These are phyloP conservation scores for Parapristionchus giblindavisi DNA, from an alignment of 2,888 invertebrate genomes.

Conservation along the genomic window DNA sequence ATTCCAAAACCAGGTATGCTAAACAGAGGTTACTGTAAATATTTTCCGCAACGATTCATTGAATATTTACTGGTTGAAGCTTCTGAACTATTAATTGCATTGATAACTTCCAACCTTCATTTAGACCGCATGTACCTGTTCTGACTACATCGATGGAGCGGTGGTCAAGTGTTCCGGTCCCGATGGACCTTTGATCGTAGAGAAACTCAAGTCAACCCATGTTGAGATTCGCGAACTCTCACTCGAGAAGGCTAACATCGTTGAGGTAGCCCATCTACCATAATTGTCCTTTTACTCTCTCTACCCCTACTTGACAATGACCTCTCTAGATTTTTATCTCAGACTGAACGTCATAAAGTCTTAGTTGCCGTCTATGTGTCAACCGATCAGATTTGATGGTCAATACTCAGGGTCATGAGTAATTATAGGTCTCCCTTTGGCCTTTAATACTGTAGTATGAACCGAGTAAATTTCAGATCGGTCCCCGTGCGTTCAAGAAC, in stretches of 20 bases:
- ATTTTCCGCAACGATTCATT: not conserved
- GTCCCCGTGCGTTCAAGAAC: constrained; percentile 78
- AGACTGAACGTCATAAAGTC: not conserved
- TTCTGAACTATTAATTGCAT: not conserved
- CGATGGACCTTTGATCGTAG: constrained; percentile 64
- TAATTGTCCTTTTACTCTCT: not conserved
- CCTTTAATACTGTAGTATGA: not conserved
- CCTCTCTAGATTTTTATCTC: constrained; percentile 24
- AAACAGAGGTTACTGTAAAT: not conserved
- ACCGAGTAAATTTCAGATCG: constrained; percentile 58
- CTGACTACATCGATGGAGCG: constrained; percentile 68
- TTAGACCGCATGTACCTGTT: constrained; percentile 65
- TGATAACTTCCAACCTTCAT: not conserved
- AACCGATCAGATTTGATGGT: constrained; percentile 11
- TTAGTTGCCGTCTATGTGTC: not conserved
- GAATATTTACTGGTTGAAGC: not conserved
- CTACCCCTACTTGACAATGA: not conserved
- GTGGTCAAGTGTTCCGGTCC: constrained; percentile 67
- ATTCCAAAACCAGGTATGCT: constrained; percentile 58
- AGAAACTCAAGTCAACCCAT: constrained; percentile 63
- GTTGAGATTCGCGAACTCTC: constrained; percentile 65
- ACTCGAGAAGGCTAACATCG: constrained; percentile 68
- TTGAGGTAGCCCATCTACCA: constrained; percentile 56
- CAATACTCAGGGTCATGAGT: not conserved
- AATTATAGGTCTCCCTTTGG: not conserved